Evolutionary conservation across 1,140 invertebrate species (phyloP).

Genomic region (Eriocheir sinensis): DNA sequence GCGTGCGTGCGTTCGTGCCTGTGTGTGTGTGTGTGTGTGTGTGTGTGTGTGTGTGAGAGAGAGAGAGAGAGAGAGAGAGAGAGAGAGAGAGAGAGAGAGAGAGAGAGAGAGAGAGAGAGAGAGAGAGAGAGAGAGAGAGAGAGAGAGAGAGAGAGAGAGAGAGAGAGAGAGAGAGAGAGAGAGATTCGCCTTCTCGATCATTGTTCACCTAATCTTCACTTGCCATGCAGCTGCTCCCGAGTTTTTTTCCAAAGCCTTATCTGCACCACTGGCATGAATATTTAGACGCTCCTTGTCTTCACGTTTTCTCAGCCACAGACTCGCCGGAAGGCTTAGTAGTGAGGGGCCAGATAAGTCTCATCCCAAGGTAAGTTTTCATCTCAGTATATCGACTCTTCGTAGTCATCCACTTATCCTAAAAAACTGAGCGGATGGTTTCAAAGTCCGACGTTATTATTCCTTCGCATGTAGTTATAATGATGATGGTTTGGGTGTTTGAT

Average conservation of each 20-base stretch:
- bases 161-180: not conserved
- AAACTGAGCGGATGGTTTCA: no score
- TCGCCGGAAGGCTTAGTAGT: not conserved
- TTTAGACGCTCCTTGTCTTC: not conserved
- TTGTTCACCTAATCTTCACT: not conserved
- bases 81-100: no score
- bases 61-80: no score
- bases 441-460: no score
- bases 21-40: not conserved
- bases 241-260: not conserved
- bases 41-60: conserved; percentile 6
- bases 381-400: no score
- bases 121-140: no score
- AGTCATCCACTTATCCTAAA: no score
- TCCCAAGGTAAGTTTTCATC: not conserved
- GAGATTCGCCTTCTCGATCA: no score
- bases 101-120: no score
- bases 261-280: not conserved
- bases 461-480: not conserved
- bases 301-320: not conserved
- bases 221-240: not conserved
- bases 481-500: not conserved
- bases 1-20: no score
- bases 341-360: not conserved
- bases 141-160: not conserved